These are phyloP conservation scores for Acronicta alni DNA, from an alignment of 2,888 invertebrate genomes.

Conservation along the genomic window DNA sequence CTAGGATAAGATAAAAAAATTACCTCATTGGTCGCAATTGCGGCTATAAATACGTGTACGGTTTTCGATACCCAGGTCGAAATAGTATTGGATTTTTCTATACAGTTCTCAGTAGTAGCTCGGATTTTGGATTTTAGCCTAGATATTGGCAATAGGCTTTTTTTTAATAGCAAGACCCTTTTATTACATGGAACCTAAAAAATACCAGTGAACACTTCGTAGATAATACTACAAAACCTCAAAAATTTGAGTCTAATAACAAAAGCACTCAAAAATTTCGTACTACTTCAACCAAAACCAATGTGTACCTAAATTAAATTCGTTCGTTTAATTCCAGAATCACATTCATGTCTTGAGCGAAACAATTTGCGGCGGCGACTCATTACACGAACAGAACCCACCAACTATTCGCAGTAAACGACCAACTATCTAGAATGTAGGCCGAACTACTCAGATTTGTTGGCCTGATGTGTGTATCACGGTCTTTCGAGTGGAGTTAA, in stretches of 20 bases:
- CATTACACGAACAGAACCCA: slow-evolving; percentile 40
- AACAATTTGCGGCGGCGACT: slow-evolving; percentile 48
- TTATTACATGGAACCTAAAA: too few species aligned
- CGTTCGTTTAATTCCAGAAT: slow-evolving; percentile 18
- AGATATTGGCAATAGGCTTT: too few species aligned
- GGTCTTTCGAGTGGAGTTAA: slow-evolving; percentile 1
- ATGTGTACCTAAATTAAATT: slow-evolving; percentile 36
- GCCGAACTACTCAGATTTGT: slow-evolving; percentile 29
- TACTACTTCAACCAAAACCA: neutral
- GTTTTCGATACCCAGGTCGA: too few species aligned
- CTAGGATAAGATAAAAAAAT: too few species aligned
- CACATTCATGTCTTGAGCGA: slow-evolving; percentile 32
- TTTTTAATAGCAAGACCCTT: too few species aligned
- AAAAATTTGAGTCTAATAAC: neutral
- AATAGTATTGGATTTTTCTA: too few species aligned
- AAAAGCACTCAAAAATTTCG: slow-evolving; percentile 1
- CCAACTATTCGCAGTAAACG: slow-evolving; percentile 38
- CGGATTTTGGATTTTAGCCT: too few species aligned
- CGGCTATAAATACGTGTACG: too few species aligned
- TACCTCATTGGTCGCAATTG: too few species aligned
- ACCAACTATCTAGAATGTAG: slow-evolving; percentile 40
- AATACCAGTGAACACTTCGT: too few species aligned
- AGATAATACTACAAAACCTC: too few species aligned
- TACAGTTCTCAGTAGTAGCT: too few species aligned
- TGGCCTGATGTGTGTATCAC: slow-evolving; percentile 15